A percentile compares a stretch with the other conserved stretches of the same genome.
phyloP scores from a whole-genome alignment of 2,888 invertebrate species.

The Capitulum mitella region DNA sequence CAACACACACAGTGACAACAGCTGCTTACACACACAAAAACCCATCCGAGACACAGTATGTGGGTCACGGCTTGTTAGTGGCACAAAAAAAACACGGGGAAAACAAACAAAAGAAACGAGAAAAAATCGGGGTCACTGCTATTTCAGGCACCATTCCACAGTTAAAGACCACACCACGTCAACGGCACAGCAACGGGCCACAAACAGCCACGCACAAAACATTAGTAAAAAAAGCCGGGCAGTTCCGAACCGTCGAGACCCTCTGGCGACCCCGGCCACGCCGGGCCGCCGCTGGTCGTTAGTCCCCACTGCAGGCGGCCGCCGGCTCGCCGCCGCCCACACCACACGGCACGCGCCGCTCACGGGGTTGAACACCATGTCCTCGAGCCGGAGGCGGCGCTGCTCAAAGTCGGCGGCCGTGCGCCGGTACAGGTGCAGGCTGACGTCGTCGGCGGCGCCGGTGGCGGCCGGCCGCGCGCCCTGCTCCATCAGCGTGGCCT shows the following conservation, averaged over 20 bases:
- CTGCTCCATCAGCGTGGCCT: neutral
- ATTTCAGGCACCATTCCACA: neutral
- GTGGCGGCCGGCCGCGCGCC: neutral
- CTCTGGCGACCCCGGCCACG: no score
- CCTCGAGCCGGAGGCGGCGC: neutral
- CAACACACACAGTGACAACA: no score
- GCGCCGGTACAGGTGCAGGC: slow-evolving; percentile 75
- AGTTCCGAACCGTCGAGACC: no score
- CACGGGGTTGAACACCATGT: slow-evolving; percentile 21
- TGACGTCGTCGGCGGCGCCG: neutral
- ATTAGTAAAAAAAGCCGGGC: no score
- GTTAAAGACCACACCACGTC: neutral
- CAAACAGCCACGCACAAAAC: neutral
- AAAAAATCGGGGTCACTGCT: neutral
- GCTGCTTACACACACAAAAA: no score
- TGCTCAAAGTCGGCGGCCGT: slow-evolving; percentile 69
- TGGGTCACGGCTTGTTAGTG: no score
- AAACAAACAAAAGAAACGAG: neutral
- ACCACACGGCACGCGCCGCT: neutral
- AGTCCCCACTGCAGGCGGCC: no score
- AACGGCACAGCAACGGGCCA: neutral
- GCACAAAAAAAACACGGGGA: neutral
- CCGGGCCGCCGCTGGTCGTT: no score
- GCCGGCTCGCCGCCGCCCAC: no score
- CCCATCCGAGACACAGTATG: no score